A percentile compares a stretch with the other conserved stretches of the same genome.
Evolutionary conservation across 2,888 invertebrate genomes (phyloP).

Genomic region (Epinotia bilunana): DNA sequence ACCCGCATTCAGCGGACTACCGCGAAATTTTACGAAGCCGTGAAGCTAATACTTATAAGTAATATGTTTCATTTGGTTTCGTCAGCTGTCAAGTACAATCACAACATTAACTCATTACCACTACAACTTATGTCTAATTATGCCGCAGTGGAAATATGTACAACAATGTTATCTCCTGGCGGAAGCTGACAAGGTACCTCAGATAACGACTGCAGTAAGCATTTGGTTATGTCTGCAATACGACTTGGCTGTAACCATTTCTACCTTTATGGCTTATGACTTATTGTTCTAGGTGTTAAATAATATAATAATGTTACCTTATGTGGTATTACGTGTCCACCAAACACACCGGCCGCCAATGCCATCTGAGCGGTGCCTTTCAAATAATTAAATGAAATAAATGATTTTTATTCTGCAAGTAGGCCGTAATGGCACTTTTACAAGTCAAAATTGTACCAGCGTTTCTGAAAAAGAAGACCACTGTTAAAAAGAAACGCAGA

Average conservation of each 20-base stretch:
- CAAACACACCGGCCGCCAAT: too few relatives aligned
- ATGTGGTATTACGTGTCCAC: neutral
- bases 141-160: conserved; percentile 13
- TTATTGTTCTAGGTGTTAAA: conserved; percentile 6
- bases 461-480: too few relatives aligned
- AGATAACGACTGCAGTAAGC: conserved; percentile 21
- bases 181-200: conserved; percentile 34
- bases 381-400: too few relatives aligned
- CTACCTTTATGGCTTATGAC: neutral
- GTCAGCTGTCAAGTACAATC: neutral
- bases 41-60: too few relatives aligned
- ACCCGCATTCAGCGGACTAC: too few relatives aligned
- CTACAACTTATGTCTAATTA: conserved; percentile 33
- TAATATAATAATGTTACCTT: neutral
- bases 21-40: too few relatives aligned
- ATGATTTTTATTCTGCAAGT: too few relatives aligned
- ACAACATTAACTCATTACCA: conserved; percentile 10
- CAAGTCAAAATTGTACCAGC: too few relatives aligned
- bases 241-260: neutral
- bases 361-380: too few relatives aligned
- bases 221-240: conserved; percentile 15
- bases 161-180: conserved; percentile 40
- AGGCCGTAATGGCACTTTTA: too few relatives aligned
- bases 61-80: neutral
- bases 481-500: too few relatives aligned